A percentile compares a stretch with the other conserved stretches of the same genome.
Conservation (phyloP, 2,113 vertebrate genomes). For the Sander vitreus region DNA sequence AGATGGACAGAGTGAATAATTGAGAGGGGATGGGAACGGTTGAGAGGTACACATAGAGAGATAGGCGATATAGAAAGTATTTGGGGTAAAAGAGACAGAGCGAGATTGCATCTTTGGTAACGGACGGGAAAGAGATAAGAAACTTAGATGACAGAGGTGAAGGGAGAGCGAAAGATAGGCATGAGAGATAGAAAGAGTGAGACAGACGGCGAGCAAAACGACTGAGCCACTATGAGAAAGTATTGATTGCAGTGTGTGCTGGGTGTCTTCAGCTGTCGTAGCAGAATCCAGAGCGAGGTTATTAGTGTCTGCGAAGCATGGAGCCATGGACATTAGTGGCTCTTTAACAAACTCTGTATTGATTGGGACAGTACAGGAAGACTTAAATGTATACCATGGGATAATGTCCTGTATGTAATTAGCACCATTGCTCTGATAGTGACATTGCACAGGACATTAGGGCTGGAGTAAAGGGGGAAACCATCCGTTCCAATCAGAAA, state of each 20-base stretch:
- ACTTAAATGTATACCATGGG: slow-evolving; percentile 67
- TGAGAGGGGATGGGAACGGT: slow-evolving; percentile 42
- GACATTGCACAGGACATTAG: slow-evolving; percentile 42
- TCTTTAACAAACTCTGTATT: slow-evolving; percentile 84
- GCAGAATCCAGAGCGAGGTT: slow-evolving; percentile 68
- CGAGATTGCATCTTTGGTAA: slow-evolving; percentile 49
- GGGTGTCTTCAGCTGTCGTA: slow-evolving; percentile 77
- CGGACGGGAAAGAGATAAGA: slow-evolving; percentile 47
- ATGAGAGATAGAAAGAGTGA: slow-evolving; percentile 37
- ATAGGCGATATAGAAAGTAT: slow-evolving; percentile 56
- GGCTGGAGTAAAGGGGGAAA: not conserved
- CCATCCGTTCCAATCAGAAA: slow-evolving; percentile 30
- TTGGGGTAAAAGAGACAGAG: slow-evolving; percentile 30
- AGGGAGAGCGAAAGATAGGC: slow-evolving; percentile 37
- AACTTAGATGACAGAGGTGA: slow-evolving; percentile 54
- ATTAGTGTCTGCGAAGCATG: slow-evolving; percentile 78
- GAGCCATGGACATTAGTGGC: slow-evolving; percentile 74
- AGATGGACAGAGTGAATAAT: slow-evolving; percentile 59
- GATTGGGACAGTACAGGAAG: slow-evolving; percentile 69
- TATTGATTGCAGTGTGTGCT: slow-evolving; percentile 75
- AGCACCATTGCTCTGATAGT: slow-evolving; percentile 59
- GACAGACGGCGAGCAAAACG: slow-evolving; percentile 49
- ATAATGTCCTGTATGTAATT: slow-evolving; percentile 78
- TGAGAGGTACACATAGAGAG: slow-evolving; percentile 31
- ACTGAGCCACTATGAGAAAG: slow-evolving; percentile 42